Evolutionary conservation across 2,888 invertebrate species (phyloP), one percentile per base, ranked within the genome.

Genomic region (Drosophila anceps): DNA sequence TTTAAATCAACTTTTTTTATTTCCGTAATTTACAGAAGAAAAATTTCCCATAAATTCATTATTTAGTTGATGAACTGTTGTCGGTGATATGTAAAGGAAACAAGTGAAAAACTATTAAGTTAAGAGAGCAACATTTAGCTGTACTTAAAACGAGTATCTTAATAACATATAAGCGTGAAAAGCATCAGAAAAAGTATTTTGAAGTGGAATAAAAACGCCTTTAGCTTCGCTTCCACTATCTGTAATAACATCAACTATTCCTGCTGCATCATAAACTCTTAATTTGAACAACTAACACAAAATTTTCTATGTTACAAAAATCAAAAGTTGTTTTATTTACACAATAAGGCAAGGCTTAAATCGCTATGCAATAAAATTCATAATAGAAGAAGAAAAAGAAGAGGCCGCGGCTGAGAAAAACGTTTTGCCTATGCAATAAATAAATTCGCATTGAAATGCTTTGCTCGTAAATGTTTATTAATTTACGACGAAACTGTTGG

Each of bases 401-500:
- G 4, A 31, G 27, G 13, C 20, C 15, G 10, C 43, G 24, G 2
- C 12, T 6, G 37, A 31, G 24, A 15, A 53, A 31, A 43, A 15
- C 54, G 15, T 31, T 29, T 29, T 24, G 27, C 20, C 10, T 15
- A 15, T 20, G 33, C 53, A 62, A 59, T 65, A 59, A 48, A 72
- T 41, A 20, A 46, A 44, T 58, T 69, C 37, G n/a, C 13, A 27
- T 10, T 31, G 18, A 53, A 41, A 55, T 37, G 35, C 33, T 35
- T 7, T 13, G 13, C 35, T n/a, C 31, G 61, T 54, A 60, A 37
- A 29, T 46, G 4, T 68, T 68, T 41, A 68, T 64, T 50, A 60
- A 74, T 73, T 73, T 57, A 51, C 57, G 50, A 20, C 20, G 33
- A 57, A n/a, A 33, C 46, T 18, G 20, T 37, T 33, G 20, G 10